These are phyloP conservation scores for Hiodon tergisus DNA, from an alignment of 2,113 vertebrate species.

Conservation along the genomic window DNA sequence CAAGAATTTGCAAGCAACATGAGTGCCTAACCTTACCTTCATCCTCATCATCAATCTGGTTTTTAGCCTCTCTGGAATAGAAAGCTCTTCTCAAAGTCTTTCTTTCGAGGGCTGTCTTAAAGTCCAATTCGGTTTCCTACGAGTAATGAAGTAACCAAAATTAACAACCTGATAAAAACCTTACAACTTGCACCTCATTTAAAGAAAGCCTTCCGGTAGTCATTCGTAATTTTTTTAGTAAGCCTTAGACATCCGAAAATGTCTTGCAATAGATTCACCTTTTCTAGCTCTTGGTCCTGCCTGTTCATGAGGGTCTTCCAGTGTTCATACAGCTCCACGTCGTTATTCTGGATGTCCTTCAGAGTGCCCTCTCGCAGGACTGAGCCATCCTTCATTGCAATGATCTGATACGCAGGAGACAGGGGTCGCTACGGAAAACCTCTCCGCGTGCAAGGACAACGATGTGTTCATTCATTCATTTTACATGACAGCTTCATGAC, in stretches of 20 bases:
- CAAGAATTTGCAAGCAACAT: not conserved
- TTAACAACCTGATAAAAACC: too few species aligned
- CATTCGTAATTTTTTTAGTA: too few species aligned
- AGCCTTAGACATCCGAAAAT: too few species aligned
- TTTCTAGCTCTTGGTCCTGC: slow-evolving; percentile 91
- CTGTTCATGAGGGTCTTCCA: slow-evolving; percentile 98
- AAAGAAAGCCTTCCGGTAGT: too few species aligned
- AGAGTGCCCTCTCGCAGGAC: slow-evolving; percentile 90
- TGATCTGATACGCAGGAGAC: slow-evolving; percentile 69
- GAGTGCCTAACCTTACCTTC: slow-evolving; percentile 67
- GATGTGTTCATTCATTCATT: too few species aligned
- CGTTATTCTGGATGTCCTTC: slow-evolving; percentile 93
- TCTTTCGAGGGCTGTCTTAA: slow-evolving; percentile 83
- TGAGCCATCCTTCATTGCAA: slow-evolving; percentile 95
- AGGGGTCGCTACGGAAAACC: not conserved
- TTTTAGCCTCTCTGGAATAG: slow-evolving; percentile 92
- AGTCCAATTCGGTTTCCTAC: slow-evolving; percentile 87
- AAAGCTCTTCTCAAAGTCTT: slow-evolving; percentile 93
- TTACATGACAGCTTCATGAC: too few species aligned
- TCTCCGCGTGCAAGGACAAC: too few species aligned
- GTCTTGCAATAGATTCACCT: slow-evolving; percentile 57
- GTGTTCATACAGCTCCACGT: slow-evolving; percentile 88
- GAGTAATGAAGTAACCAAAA: not conserved
- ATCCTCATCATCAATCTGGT: slow-evolving; percentile 87
- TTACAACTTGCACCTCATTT: too few species aligned